These are phyloP conservation scores for Hydrotaea diabolus DNA, from an alignment of 2,888 invertebrate genomes.

Conservation along the genomic window DNA sequence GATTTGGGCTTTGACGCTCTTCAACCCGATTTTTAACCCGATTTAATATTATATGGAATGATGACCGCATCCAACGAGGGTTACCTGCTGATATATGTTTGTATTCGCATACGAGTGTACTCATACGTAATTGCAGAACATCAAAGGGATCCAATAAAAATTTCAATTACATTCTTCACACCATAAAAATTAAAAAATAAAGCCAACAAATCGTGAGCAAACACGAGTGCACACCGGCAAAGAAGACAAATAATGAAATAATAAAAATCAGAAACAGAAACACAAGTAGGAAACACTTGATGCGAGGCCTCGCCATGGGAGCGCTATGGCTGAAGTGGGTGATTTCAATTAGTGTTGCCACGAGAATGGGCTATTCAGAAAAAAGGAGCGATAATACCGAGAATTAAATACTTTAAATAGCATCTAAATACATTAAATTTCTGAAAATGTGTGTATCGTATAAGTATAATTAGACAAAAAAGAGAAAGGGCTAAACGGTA, in stretches of 20 bases:
- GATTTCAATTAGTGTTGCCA: not conserved
- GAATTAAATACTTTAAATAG: too few relatives aligned
- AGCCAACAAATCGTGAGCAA: not conserved
- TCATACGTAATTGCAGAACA: constrained; percentile 12
- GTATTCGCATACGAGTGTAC: not conserved
- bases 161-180: constrained; percentile 53
- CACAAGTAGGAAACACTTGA: not conserved
- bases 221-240: not conserved
- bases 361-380: too few relatives aligned
- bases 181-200: constrained; percentile 48
- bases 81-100: too few relatives aligned
- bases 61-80: too few relatives aligned
- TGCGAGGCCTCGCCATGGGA: not conserved
- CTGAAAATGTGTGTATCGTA: too few relatives aligned
- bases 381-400: too few relatives aligned
- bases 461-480: too few relatives aligned
- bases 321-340: not conserved
- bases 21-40: too few relatives aligned
- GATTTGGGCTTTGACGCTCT: too few relatives aligned
- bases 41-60: too few relatives aligned
- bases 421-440: too few relatives aligned
- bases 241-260: not conserved
- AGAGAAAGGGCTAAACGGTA: too few relatives aligned
- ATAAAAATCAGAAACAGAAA: constrained; percentile 4
- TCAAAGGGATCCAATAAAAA: constrained; percentile 49